Percentiles rank a stretch among this genome's conserved stretches.
These are phyloP conservation scores for Prolemur simus DNA, from an alignment of 2,113 vertebrate genomes.

Conservation along the genomic window DNA sequence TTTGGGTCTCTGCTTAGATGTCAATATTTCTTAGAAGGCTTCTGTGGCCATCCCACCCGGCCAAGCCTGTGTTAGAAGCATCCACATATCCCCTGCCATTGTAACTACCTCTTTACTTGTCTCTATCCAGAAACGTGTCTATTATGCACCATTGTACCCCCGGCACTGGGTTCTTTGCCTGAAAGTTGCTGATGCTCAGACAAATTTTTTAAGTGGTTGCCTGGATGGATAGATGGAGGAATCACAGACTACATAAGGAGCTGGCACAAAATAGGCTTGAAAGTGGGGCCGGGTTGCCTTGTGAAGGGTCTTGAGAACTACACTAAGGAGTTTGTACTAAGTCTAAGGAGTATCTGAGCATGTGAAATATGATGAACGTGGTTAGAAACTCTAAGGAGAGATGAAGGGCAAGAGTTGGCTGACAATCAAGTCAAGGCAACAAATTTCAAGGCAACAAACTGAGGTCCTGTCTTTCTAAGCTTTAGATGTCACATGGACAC, in stretches of 20 bases:
- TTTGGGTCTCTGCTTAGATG: neutral
- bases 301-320: neutral
- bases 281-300: neutral
- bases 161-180: neutral
- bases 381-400: neutral
- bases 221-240: neutral
- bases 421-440: neutral
- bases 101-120: neutral
- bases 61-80: neutral
- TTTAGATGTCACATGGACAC: neutral
- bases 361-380: neutral
- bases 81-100: accelerated
- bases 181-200: neutral
- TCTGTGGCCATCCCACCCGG: neutral
- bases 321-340: neutral
- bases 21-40: neutral
- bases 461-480: neutral
- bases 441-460: accelerated
- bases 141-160: neutral
- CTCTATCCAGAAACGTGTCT: neutral
- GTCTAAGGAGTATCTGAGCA: accelerated
- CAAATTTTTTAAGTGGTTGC: neutral
- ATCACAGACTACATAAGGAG: neutral
- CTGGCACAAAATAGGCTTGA: neutral
- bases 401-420: accelerated